Conservation (phyloP, 2,888 invertebrate species). For the Heliconius sara region DNA sequence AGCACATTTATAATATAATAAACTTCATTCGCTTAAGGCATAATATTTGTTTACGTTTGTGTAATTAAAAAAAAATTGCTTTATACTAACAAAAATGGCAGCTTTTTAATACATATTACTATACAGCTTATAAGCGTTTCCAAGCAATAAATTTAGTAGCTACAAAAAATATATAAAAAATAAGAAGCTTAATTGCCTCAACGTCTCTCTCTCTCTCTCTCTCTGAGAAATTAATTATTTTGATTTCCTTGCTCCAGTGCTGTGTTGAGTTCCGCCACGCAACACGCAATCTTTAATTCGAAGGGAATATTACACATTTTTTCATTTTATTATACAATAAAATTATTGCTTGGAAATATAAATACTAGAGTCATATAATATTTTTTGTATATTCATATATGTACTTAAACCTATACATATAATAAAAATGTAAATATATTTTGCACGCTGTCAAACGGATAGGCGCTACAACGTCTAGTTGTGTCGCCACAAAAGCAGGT, state of each 20-base stretch:
- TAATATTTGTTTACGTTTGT: neutral
- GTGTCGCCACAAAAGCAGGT: conserved; percentile 78
- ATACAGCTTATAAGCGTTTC: neutral
- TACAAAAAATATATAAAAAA: too few relatives aligned
- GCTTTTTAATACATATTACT: neutral
- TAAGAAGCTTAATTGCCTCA: too few relatives aligned
- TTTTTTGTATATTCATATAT: neutral
- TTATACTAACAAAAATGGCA: neutral
- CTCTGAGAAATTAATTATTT: too few relatives aligned
- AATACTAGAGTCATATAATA: neutral
- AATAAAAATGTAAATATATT: conserved; percentile 15
- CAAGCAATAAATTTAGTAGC: neutral
- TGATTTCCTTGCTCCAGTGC: neutral
- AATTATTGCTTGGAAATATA: neutral
- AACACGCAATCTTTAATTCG: too few relatives aligned
- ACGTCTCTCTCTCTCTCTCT: too few relatives aligned
- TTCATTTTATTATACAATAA: too few relatives aligned
- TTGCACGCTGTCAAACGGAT: conserved; percentile 66
- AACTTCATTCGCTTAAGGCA: neutral
- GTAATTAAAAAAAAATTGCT: neutral
- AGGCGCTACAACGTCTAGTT: conserved; percentile 77
- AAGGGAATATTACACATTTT: too few relatives aligned
- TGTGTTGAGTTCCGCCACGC: neutral
- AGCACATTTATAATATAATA: neutral
- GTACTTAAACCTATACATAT: neutral